Conservation (phyloP, 2,797 vertebrate species). For the Steatocranus sp. region DNA sequence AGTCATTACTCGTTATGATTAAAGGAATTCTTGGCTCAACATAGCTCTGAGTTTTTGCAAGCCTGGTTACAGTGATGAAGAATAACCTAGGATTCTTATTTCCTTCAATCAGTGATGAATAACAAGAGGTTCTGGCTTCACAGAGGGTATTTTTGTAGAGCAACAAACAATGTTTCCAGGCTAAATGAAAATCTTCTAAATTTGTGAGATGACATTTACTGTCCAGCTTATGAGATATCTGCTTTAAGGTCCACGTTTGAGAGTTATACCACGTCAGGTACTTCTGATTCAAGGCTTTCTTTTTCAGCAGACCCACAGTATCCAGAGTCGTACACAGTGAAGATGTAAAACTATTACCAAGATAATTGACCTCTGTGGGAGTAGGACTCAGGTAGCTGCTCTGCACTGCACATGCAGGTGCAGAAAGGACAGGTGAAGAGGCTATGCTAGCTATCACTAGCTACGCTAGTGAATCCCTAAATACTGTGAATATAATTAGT, state of each 20-base stretch:
- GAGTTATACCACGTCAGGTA: not conserved
- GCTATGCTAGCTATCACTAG: too few relatives aligned
- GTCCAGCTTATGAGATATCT: not conserved
- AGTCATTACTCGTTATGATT: not conserved
- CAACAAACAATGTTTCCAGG: not conserved
- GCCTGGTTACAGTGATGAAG: not conserved
- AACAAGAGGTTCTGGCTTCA: not conserved
- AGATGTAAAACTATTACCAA: not conserved
- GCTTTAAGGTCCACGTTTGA: not conserved
- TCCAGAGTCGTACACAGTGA: not conserved
- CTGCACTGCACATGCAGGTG: not conserved
- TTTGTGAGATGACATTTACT: not conserved
- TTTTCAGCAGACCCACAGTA: not conserved
- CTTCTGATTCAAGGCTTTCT: not conserved
- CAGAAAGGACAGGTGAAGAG: not conserved
- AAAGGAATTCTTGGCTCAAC: not conserved
- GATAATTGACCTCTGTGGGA: not conserved
- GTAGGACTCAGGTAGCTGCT: not conserved
- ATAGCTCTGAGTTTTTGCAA: rapidly evolving
- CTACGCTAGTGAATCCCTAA: not conserved
- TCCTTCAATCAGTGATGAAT: not conserved
- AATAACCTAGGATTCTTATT: not conserved
- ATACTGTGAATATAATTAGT: not conserved
- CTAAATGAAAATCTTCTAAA: not conserved
- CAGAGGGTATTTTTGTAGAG: not conserved